Base-by-base conservation (phyloP, 1,140 invertebrate genomes). In the Megalonaias nervosa region DNA sequence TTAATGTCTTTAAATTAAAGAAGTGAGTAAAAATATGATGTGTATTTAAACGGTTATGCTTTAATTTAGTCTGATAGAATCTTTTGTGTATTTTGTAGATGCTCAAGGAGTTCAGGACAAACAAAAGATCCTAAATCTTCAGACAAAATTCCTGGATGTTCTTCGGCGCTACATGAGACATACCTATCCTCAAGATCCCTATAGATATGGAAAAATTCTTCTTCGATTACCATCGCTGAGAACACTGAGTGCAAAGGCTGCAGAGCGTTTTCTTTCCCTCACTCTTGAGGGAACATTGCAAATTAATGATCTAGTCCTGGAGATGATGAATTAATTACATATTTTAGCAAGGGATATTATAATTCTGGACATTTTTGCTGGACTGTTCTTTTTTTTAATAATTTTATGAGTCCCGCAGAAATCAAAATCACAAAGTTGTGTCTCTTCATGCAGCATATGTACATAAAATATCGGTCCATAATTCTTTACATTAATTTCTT, bases 261-360 rank as follows among this genome's bases (percentile, higher is more conserved):
- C 89, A 15, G 90, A 91, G 64, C 81, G 87, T n/a, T 91, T 91
- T 66, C 79, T 91, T n/a, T 89, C 86, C 2, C 71, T 91, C 67
- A 89, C 89, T 15, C 74, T 91, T 57, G 88, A 89, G 58, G 89
- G 90, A 11, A 84, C 84, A 2, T 79, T 90, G 19, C 87, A 89
- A 67, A 77, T 91, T 38, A 91, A 89, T 73, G 88, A 87, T n/a
- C 81, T 91, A 26, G 90, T 91, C 0, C 65, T 87, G 21, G 89
- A 91, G 72, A 91, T 91, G 89, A 89, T 89, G 76, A 73, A 71
- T 58, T 78, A 57, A 67, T 48, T 48, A 48, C 38, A 48, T 48
- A 0, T 48, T 11, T 9, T 11, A 48, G 6, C 38, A 48, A 48
- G 9, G 9, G 38, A 48, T 48, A 48, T 48, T 48, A 0, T 48